Evolutionary conservation across 2,113 vertebrate species (phyloP).

Genomic region (Sinocyclocheilus rhinocerous): DNA sequence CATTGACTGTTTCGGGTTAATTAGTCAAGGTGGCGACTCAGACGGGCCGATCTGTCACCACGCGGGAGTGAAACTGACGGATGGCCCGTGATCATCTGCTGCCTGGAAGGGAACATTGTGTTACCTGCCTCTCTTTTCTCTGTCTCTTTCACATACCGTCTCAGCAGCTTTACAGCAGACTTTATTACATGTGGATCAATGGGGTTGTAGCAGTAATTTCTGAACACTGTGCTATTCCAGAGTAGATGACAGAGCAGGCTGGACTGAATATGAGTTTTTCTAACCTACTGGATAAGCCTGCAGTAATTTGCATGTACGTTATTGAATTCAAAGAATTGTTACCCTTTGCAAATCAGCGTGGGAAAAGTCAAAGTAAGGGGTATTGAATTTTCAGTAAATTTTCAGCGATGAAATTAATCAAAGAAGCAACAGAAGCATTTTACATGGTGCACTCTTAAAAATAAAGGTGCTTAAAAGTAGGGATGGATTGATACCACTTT

Average conservation of each 20-base stretch:
- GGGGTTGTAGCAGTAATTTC: slow-evolving; percentile 1
- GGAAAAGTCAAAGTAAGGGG: not conserved
- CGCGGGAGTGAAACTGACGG: slow-evolving; percentile 13
- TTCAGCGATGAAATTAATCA: not conserved
- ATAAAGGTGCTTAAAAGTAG: too few species aligned
- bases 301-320: not conserved
- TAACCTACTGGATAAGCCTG: not conserved
- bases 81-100: slow-evolving; percentile 30
- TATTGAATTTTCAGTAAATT: not conserved
- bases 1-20: slow-evolving; percentile 20
- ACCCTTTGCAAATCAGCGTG: not conserved
- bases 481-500: too few species aligned
- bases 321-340: not conserved
- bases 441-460: not conserved
- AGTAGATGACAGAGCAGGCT: not conserved
- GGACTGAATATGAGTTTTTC: not conserved
- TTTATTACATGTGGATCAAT: slow-evolving; percentile 14
- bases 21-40: slow-evolving; percentile 37
- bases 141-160: not conserved
- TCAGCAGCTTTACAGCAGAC: not conserved
- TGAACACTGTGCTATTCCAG: slow-evolving; percentile 6
- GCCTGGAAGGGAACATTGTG: not conserved
- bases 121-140: not conserved
- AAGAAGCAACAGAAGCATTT: not conserved
- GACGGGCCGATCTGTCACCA: slow-evolving; percentile 20